Base-by-base conservation (phyloP, 2,888 invertebrate species). In the Torymus auratus region DNA sequence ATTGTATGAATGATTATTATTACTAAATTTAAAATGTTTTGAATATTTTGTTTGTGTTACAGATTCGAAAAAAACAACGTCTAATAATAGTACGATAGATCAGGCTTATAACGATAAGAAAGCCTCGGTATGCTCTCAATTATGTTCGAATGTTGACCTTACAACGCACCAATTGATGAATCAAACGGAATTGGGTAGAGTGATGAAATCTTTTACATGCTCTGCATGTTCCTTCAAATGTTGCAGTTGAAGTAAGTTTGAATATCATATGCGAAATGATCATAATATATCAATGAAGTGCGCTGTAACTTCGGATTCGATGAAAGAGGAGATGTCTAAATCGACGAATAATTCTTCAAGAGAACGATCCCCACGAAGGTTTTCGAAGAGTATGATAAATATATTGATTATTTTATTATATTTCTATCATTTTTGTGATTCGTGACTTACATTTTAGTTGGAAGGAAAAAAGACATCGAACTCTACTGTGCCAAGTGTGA, bases 201-300 rank as follows among this genome's bases (percentile, higher is more conserved):
- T 14, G 4, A 0, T 1, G 4, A 23, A 74, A 23, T 20, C 52
- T 20, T 74, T 65, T 53, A 65, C 58, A 23, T 74, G 65, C n/a
- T 50, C 7, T 41, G 41, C 41, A 2, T 65, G 74, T 14, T 10
- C 50, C 1, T 74, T 67, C 17, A 14, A 50, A n/a, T 58, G 65
- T 58, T 67, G 58, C 13, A 50, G 50, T n/a, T 14, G 58, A 13
- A 65, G 11, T 7, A 67, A 65, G 0, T 74, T 74, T 17, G 56
- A 67, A 11, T 28, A 4, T 53, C 74, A 67, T 23, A 53, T 62
- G 2, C 28, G 55, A 12, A 62, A 53, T n/a, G 1, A 28, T n/a
- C 62, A 62, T 53, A 53, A 12, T 0, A 7, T 11, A 7, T 2
- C 53, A 7, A 50, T 61, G 4, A 13, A 20, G 10, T 50, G 17